Evolutionary conservation across 2,113 vertebrate species (phyloP).

Genomic region (Cyprinodon tularosa): DNA sequence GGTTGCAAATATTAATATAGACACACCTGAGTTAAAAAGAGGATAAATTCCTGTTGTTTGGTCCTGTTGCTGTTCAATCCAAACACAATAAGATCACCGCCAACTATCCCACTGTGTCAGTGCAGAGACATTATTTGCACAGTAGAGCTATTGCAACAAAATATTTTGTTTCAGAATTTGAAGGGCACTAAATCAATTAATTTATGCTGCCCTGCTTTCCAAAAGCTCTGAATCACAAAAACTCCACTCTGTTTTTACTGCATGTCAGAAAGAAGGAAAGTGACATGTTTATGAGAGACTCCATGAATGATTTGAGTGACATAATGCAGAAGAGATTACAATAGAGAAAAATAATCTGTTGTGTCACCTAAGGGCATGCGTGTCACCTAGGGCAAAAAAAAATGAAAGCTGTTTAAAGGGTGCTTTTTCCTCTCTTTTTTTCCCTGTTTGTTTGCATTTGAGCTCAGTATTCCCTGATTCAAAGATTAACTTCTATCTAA

Average conservation of each 20-base stretch:
- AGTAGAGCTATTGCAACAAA: no score
- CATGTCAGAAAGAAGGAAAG: constrained; percentile 45
- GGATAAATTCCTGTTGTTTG: no score
- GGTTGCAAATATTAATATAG: no score
- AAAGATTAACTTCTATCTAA: constrained; percentile 21
- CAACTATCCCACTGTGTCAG: no score
- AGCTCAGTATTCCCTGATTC: constrained; percentile 24
- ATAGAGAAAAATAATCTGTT: constrained; percentile 35
- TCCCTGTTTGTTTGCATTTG: constrained; percentile 37
- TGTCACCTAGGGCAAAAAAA: constrained; percentile 44
- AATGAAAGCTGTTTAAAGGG: constrained; percentile 20
- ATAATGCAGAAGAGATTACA: constrained; percentile 43
- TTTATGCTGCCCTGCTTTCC: constrained; percentile 51
- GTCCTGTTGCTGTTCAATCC: no score
- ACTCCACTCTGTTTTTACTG: constrained; percentile 57
- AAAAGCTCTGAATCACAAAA: constrained; percentile 27
- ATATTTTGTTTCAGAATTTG: no score
- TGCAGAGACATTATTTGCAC: no score
- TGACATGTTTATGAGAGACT: constrained; percentile 50
- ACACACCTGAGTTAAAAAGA: no score
- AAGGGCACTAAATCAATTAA: constrained; percentile 31
- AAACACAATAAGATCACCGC: no score
- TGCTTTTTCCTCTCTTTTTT: constrained; percentile 25
- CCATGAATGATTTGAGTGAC: constrained; percentile 52
- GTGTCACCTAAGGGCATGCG: constrained; percentile 44